These are phyloP conservation scores for Cylindroiulus punctatus DNA, from an alignment of 2,888 invertebrate genomes.

Conservation along the genomic window DNA sequence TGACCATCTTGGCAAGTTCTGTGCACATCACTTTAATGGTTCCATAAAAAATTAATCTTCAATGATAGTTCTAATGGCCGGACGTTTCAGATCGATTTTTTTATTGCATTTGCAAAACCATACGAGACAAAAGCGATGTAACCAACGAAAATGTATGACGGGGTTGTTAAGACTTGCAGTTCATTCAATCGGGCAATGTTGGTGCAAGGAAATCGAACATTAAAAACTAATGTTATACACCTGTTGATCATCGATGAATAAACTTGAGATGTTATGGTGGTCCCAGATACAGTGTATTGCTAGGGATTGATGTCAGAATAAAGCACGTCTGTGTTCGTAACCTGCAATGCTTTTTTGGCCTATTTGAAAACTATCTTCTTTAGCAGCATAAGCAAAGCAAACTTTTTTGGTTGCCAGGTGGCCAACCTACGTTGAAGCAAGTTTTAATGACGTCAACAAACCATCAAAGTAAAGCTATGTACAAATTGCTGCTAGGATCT, in stretches of 20 bases:
- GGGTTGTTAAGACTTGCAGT: no score
- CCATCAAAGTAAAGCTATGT: constrained; percentile 22
- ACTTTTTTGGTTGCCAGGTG: constrained; percentile 9
- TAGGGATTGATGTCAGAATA: no score
- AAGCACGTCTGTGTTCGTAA: no score
- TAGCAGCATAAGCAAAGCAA: neutral
- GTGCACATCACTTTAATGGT: neutral
- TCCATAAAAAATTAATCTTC: neutral
- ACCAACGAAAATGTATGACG: neutral
- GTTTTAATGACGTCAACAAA: constrained; percentile 38
- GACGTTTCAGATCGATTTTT: neutral
- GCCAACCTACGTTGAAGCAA: neutral
- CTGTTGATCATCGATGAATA: no score
- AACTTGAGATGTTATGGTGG: no score
- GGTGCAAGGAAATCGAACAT: no score
- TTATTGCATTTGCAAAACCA: neutral
- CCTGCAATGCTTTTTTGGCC: neutral
- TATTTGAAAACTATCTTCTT: neutral
- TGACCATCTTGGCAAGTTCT: neutral
- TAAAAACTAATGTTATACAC: no score
- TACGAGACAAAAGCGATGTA: neutral
- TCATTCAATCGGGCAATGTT: no score
- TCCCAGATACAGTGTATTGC: no score
- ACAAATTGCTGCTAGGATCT: neutral
- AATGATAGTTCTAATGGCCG: neutral